Evolutionary conservation across 2,888 invertebrate genomes (phyloP), one percentile per base, ranked within the genome.

Genomic region (Nephrotoma guestfalica): DNA sequence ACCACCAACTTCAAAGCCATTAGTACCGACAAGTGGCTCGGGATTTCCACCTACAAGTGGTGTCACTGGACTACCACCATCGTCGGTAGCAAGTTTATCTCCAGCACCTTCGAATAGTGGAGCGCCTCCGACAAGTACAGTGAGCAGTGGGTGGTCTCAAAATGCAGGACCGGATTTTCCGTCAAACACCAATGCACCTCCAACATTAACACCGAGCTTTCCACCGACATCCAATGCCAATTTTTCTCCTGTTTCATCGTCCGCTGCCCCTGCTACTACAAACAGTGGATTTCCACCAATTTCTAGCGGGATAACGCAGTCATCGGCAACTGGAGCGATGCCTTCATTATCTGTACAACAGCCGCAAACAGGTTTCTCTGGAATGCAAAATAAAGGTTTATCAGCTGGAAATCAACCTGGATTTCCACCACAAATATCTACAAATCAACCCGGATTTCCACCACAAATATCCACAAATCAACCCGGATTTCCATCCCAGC

Each of bases 371-470:
- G 30, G 2, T 30, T 71, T 71, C 11, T 4, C 71, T 11, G 71
- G 71, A 11, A 30, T 11, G 18, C 30, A 18, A 71, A 71, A 71
- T 30, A 71, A 71, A 71, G 71, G 7, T 71, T 30, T 71, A 11
- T 9, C 71, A 84, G 45, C 86, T 30, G 45, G 87, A 57, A 43
- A 86, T 71, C 42, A 41, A 18, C 15, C 71, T 6, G 86, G 86
- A 18, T 83, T 43, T 83, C 87, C 88, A 47, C 88, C 87, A 9
- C 86, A 87, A 86, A 43, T 86, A 30, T 86, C 51, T 11, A 9
- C 86, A 42, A 47, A 40, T 41, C 86, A 86, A 43, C 4, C 41
- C 18, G 86, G 86, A 18, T 83, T 43, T 83, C 87, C 88, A 47
- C 88, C 87, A 9, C 86, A 87, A 86, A 43, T 86, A 30, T 86